phyloP scores from a whole-genome alignment of 2,888 invertebrate genomes.

The Stenolophus ochropezus region DNA sequence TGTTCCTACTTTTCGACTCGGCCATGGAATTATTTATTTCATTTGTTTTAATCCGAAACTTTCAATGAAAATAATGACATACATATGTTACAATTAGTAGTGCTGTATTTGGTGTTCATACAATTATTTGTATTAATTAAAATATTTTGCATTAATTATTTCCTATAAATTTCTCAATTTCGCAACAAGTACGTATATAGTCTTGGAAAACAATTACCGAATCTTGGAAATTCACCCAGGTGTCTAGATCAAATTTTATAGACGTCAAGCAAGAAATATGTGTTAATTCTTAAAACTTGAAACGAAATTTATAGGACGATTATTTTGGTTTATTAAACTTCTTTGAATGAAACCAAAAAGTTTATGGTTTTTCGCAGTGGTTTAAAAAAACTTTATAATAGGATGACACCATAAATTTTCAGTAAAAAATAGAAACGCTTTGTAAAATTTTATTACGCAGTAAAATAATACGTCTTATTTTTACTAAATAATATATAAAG shows the following conservation, averaged over 20 bases:
- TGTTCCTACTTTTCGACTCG: background rate
- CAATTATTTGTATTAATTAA: background rate
- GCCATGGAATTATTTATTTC: slow-evolving; percentile 14
- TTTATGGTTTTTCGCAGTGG: background rate
- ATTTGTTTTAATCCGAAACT: background rate
- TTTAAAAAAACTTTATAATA: background rate
- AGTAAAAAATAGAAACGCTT: background rate
- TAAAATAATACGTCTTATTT: no score
- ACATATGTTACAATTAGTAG: background rate
- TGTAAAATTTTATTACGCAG: background rate
- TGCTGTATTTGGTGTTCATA: background rate
- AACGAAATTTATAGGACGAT: background rate
- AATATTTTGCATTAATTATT: background rate
- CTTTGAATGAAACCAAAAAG: background rate
- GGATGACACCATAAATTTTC: background rate
- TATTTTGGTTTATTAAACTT: background rate
- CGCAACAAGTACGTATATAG: background rate
- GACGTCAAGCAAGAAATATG: background rate
- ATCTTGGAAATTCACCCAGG: background rate
- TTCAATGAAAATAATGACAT: background rate
- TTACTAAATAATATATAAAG: no score
- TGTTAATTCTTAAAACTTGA: background rate
- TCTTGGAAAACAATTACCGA: background rate
- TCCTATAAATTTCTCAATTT: background rate
- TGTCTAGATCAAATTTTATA: background rate